Percentiles rank a stretch among this genome's conserved stretches.
Evolutionary conservation across 2,888 invertebrate genomes (phyloP).

Genomic region (Lithophane socia): DNA sequence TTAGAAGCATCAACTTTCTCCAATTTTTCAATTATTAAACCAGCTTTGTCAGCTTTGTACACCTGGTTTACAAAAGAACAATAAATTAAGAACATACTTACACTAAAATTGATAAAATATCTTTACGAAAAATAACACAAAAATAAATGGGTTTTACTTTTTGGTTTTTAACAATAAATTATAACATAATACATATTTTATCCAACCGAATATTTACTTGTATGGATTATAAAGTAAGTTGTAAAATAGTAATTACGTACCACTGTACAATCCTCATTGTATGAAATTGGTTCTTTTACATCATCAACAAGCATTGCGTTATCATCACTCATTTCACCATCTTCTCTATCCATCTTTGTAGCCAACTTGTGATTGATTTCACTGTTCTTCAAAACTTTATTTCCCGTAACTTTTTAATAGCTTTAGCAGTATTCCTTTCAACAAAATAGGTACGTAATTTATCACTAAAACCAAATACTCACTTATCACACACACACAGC

Average conservation of each 20-base stretch:
- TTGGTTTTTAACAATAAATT: neutral
- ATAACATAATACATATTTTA: neutral
- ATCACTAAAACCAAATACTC: neutral
- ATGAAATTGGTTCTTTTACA: conserved; percentile 63
- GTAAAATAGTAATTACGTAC: conserved; percentile 69
- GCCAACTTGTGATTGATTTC: conserved; percentile 1
- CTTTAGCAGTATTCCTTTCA: neutral
- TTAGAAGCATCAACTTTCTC: conserved; percentile 85
- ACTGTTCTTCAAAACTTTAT: neutral
- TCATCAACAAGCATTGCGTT: conserved; percentile 83
- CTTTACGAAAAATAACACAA: neutral
- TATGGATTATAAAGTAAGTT: neutral
- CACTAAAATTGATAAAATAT: neutral
- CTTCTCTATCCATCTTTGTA: conserved; percentile 82
- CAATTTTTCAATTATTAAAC: conserved; percentile 78
- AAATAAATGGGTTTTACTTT: neutral
- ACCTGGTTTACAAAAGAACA: conserved; percentile 39
- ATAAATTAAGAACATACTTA: too few relatives aligned
- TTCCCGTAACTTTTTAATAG: neutral
- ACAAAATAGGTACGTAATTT: neutral
- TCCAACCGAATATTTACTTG: neutral
- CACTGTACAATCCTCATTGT: conserved; percentile 73
- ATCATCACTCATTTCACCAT: conserved; percentile 89
- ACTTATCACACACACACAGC: too few relatives aligned
- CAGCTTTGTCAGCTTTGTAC: conserved; percentile 81